phyloP scores from a whole-genome alignment of 2,888 invertebrate genomes.

The Ferdinandea cuprea region DNA sequence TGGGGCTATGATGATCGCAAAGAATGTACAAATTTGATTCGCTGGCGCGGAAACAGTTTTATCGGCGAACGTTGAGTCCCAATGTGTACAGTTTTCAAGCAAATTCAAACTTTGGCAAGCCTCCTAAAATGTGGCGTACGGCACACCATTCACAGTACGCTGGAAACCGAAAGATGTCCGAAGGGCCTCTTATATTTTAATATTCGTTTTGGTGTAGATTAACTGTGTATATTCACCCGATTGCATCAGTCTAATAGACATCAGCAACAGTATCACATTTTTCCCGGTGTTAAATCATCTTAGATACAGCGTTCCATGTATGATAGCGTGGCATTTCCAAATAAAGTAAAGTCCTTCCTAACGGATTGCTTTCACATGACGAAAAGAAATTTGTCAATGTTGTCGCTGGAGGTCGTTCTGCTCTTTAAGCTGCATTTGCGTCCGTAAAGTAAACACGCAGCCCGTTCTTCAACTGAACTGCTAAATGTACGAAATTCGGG shows the following conservation, averaged over 20 bases:
- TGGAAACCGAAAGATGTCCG: constrained; percentile 17
- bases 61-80: constrained; percentile 13
- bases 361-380: constrained; percentile 77
- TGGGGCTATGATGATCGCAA: not conserved
- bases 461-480: constrained; percentile 67
- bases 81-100: constrained; percentile 4
- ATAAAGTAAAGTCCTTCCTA: constrained; percentile 78
- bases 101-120: constrained; percentile 20
- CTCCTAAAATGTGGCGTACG: not conserved
- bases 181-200: constrained; percentile 76
- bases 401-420: constrained; percentile 71
- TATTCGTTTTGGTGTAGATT: constrained; percentile 79
- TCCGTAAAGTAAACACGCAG: constrained; percentile 59
- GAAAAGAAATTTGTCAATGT: constrained; percentile 78
- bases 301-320: constrained; percentile 78
- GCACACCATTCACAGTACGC: constrained; percentile 74
- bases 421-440: constrained; percentile 76
- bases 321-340: constrained; percentile 78
- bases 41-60: constrained; percentile 8
- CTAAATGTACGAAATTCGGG: constrained; percentile 36
- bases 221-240: constrained; percentile 79
- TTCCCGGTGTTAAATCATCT: constrained; percentile 78
- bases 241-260: constrained; percentile 77
- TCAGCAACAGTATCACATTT: constrained; percentile 76
- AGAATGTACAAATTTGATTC: constrained; percentile 20